Evolutionary conservation across 37 sponge, comb jelly and placozoan species (phyloP), one percentile per base, ranked within the genome.

Genomic region (Theonella swinhoei): DNA sequence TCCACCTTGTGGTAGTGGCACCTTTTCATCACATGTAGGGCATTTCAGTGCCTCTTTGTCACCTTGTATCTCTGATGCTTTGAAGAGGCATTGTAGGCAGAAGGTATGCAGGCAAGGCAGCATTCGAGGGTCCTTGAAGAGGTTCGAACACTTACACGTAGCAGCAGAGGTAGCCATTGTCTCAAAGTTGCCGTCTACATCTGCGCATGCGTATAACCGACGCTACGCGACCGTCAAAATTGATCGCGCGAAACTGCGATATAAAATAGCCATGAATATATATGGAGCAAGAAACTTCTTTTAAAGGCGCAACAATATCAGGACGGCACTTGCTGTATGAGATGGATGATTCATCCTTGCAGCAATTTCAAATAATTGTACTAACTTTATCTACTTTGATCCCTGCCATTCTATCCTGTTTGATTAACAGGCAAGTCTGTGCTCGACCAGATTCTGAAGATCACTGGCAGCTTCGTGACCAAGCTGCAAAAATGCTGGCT

Each of bases 371-470:
- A 77, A 78, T 77, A 77, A 34, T 30, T 32, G n/a, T n/a, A n/a
- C n/a, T n/a, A n/a, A n/a, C n/a, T n/a, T n/a, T n/a, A n/a, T n/a
- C n/a, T n/a, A n/a, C 30, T 86, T 40, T 98, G 29, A 80, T 94
- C 36, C 99, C 99, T 28, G 71, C 92, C 2, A 76, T 92, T 23
- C 29, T 83, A 0, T 77, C 93, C 28, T 94, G 94, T 65, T 68
- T 93, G 67, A 78, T 98, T 1, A 85, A 87, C 72, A 79, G 79
- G 33, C 99, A 98, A 58, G 67, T 96, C 25, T 92, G 95, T 43
- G 28, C 66, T 22, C 39, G 88, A 47, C 93, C 93, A 22, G 93
- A 95, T 40, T 36, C 89, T 25, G 93, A 89, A 36, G 92, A 92
- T 65, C 93, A 92, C 59, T 95, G 96, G 96, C 54, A 60, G 24